A percentile compares a stretch with the other conserved stretches of the same genome.
Evolutionary conservation across 53 echinoderm and acorn worm species (phyloP).

Genomic region (Apostichopus leukothele): DNA sequence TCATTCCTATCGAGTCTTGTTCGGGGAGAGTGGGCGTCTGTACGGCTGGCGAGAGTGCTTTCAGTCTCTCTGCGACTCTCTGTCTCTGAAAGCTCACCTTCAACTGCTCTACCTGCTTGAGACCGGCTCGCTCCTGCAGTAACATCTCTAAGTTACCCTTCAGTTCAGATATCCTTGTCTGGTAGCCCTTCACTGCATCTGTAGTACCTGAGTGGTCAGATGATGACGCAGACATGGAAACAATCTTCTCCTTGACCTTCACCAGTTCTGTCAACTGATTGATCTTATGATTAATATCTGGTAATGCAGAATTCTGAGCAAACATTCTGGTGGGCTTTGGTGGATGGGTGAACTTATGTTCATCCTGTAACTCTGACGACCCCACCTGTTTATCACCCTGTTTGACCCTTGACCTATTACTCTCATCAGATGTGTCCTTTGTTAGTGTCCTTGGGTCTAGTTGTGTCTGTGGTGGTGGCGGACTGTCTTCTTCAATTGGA

Average conservation of each 20-base stretch:
- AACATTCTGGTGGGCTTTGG: slow-evolving; percentile 35
- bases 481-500: slow-evolving; percentile 30
- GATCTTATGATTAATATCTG: slow-evolving; percentile 27
- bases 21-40: background rate
- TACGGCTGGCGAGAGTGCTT: background rate
- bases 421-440: background rate
- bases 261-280: slow-evolving; percentile 35
- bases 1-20: background rate
- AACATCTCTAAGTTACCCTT: slow-evolving; percentile 51
- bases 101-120: slow-evolving; percentile 29
- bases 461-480: background rate
- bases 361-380: background rate
- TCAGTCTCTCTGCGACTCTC: background rate
- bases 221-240: background rate
- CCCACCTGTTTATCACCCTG: background rate
- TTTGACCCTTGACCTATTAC: background rate
- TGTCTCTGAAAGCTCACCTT: background rate
- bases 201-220: background rate
- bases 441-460: background rate
- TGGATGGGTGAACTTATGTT: background rate
- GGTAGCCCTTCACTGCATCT: slow-evolving; percentile 6
- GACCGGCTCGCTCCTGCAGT: slow-evolving; percentile 48
- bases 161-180: slow-evolving; percentile 40
- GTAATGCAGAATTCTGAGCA: background rate
- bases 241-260: slow-evolving; percentile 18